Percentiles rank a stretch among this genome's conserved stretches.
phyloP scores from a whole-genome alignment of 2,113 vertebrate genomes.

The Heloderma charlesbogerti region DNA sequence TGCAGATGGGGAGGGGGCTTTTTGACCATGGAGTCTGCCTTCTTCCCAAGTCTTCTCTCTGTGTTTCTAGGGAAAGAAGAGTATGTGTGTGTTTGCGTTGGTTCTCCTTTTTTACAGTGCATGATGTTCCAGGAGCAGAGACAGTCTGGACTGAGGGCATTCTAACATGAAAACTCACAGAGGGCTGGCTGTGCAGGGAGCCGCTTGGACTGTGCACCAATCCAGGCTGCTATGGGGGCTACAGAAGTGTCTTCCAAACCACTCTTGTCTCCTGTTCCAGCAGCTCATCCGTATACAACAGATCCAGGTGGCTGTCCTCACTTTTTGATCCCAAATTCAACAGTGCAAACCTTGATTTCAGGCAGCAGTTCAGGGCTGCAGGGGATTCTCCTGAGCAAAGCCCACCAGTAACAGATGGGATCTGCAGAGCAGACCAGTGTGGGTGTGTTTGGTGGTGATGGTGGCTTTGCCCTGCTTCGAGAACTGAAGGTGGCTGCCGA shows the following conservation, averaged over 20 bases:
- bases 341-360: neutral
- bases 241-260: neutral
- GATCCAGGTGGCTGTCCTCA: fast-evolving
- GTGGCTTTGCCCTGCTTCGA: neutral
- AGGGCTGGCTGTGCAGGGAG: fast-evolving
- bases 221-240: fast-evolving
- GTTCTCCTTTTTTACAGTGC: neutral
- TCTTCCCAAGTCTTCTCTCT: neutral
- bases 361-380: too few species aligned
- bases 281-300: neutral
- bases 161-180: neutral
- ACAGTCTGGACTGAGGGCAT: neutral
- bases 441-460: neutral
- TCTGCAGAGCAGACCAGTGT: too few species aligned
- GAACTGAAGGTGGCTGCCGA: neutral
- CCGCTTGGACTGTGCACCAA: fast-evolving
- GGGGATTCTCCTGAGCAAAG: neutral
- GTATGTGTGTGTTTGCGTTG: fast-evolving
- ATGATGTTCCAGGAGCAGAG: neutral
- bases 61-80: neutral
- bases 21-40: neutral
- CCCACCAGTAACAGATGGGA: neutral
- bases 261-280: neutral
- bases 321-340: neutral
- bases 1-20: fast-evolving